Evolutionary conservation across 2,113 vertebrate genomes (phyloP).

Genomic region (Paramormyrops kingsleyae): DNA sequence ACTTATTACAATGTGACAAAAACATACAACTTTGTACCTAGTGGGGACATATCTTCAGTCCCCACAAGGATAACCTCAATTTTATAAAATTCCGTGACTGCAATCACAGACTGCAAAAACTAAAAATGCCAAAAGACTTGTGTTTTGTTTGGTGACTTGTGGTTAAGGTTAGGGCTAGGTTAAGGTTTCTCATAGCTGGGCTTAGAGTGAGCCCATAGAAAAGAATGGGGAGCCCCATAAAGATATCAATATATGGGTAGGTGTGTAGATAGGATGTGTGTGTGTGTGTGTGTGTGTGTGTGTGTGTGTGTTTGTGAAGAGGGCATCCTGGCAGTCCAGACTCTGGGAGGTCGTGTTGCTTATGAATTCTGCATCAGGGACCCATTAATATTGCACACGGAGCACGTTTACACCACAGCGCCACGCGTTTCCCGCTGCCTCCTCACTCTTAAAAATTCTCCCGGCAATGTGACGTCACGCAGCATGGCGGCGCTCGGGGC

Average conservation of each 20-base stretch:
- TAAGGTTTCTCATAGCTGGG: not conserved
- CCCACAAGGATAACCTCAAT: not conserved
- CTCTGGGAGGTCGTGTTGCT: conserved; percentile 1
- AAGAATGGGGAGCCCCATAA: not conserved
- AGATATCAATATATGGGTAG: not conserved
- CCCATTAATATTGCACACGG: not conserved
- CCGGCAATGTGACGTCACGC: not conserved
- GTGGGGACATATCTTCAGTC: no score
- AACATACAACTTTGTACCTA: not conserved
- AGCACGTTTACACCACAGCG: not conserved
- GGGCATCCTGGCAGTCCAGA: not conserved
- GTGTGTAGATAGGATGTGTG: not conserved
- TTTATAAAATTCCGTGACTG: not conserved
- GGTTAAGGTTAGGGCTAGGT: not conserved
- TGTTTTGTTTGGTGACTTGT: not conserved
- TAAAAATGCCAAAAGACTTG: not conserved
- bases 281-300: not conserved
- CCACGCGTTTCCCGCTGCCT: not conserved
- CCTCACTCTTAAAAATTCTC: not conserved
- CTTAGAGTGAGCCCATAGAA: not conserved
- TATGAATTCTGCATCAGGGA: conserved; percentile 8
- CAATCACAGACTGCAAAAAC: not conserved
- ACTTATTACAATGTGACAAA: not conserved
- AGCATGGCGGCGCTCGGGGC: not conserved
- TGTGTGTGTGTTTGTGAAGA: not conserved